phyloP scores from a whole-genome alignment of 2,797 vertebrate species.

The Anableps anableps region DNA sequence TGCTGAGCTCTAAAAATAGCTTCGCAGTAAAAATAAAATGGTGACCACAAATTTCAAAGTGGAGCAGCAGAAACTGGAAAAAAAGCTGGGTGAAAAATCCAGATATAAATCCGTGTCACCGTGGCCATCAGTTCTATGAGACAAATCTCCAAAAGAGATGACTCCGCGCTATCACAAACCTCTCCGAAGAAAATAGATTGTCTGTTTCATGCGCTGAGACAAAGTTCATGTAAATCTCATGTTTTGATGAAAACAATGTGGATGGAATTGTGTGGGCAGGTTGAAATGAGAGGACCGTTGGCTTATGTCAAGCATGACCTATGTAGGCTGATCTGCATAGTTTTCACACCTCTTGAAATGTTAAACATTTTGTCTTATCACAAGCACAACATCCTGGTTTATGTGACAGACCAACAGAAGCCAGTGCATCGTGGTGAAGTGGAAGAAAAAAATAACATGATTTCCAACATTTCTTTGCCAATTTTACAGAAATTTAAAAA shows the following conservation, averaged over 20 bases:
- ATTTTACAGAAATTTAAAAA: neutral
- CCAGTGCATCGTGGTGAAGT: too few species aligned
- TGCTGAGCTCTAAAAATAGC: slow-evolving; percentile 72
- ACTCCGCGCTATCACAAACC: slow-evolving; percentile 6
- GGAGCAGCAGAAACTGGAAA: slow-evolving; percentile 54
- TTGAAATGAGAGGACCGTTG: neutral
- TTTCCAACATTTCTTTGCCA: too few species aligned
- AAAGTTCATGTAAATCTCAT: slow-evolving; percentile 7
- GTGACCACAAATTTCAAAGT: slow-evolving; percentile 45
- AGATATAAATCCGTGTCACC: slow-evolving; percentile 53
- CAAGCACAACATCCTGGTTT: too few species aligned
- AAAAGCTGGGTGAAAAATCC: slow-evolving; percentile 60
- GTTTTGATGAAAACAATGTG: neutral
- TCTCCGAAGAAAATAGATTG: slow-evolving; percentile 13
- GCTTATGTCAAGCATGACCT: slow-evolving; percentile 18
- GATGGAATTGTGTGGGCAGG: slow-evolving; percentile 3
- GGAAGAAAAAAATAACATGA: too few species aligned
- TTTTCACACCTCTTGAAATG: neutral
- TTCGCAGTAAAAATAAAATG: slow-evolving; percentile 60
- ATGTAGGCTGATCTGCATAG: slow-evolving; percentile 11
- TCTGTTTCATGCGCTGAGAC: slow-evolving; percentile 17
- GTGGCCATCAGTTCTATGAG: slow-evolving; percentile 41
- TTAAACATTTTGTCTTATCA: neutral
- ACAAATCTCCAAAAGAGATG: slow-evolving; percentile 45
- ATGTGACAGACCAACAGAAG: neutral